Evolutionary conservation across 2,797 vertebrate species (phyloP).

Genomic region (Rhinophrynus dorsalis): DNA sequence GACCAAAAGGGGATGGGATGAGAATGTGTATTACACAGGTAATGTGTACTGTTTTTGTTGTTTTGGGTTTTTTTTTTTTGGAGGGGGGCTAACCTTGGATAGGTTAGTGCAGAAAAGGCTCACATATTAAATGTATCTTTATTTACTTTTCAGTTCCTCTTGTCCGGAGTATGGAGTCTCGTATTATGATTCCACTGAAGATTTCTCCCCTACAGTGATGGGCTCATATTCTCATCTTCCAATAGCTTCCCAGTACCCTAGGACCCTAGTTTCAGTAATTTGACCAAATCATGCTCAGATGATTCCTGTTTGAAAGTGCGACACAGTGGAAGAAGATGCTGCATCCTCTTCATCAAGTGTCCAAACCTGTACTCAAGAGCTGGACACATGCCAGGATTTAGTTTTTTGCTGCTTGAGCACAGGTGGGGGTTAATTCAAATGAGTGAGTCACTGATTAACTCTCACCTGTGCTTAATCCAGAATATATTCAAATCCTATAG

Average conservation of each 20-base stretch:
- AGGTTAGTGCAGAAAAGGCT: too few species aligned
- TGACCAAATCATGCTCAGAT: background rate
- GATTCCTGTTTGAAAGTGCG: background rate
- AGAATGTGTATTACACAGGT: constrained; percentile 91
- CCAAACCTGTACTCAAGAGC: too few species aligned
- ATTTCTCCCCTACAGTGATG: constrained; percentile 86
- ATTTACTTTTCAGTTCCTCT: constrained; percentile 84
- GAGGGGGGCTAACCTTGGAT: too few species aligned
- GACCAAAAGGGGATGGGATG: constrained; percentile 91
- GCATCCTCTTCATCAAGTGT: too few species aligned
- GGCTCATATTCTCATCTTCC: too few species aligned
- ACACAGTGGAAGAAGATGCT: background rate
- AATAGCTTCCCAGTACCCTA: background rate
- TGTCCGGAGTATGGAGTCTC: constrained; percentile 89
- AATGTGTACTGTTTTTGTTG: constrained; percentile 29
- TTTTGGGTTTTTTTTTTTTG: constrained; percentile 21
- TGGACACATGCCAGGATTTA: too few species aligned
- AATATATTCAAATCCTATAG: too few species aligned
- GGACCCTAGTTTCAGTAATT: background rate
- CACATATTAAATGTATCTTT: too few species aligned
- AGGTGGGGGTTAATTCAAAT: too few species aligned
- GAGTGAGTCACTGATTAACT: too few species aligned
- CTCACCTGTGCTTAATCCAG: too few species aligned
- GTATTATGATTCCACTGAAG: constrained; percentile 92
- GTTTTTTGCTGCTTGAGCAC: too few species aligned